A percentile compares a stretch with the other conserved stretches of the same genome.
Evolutionary conservation across 2,113 vertebrate species (phyloP).

Genomic region (Callithrix jacchus): DNA sequence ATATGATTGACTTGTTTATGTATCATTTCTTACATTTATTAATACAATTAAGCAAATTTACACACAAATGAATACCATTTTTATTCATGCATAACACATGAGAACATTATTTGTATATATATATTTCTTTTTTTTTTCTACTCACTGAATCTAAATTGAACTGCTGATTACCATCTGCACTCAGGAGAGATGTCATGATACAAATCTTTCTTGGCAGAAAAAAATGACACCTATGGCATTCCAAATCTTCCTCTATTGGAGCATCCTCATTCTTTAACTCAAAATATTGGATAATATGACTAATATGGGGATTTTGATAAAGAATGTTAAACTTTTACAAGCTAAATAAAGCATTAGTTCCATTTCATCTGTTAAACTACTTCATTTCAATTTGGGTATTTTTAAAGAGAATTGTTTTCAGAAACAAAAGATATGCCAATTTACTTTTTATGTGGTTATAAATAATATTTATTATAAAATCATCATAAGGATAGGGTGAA

Average conservation of each 20-base stretch:
- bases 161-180: background rate
- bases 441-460: background rate
- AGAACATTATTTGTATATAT: background rate
- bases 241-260: constrained; percentile 13
- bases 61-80: background rate
- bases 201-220: background rate
- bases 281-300: background rate
- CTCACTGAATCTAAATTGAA: constrained; percentile 18
- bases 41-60: constrained; percentile 41
- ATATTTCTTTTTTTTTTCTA: background rate
- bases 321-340: background rate
- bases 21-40: constrained; percentile 38
- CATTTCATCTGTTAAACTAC: background rate
- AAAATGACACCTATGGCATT: background rate
- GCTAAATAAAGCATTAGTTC: background rate
- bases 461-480: background rate
- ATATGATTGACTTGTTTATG: constrained; percentile 37
- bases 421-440: background rate
- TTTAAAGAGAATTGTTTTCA: background rate
- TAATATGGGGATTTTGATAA: background rate
- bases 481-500: background rate
- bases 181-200: background rate
- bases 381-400: background rate
- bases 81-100: background rate
- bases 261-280: constrained; percentile 14